Conservation (phyloP, 2,888 invertebrate genomes). For the Gerosis bhagava region DNA sequence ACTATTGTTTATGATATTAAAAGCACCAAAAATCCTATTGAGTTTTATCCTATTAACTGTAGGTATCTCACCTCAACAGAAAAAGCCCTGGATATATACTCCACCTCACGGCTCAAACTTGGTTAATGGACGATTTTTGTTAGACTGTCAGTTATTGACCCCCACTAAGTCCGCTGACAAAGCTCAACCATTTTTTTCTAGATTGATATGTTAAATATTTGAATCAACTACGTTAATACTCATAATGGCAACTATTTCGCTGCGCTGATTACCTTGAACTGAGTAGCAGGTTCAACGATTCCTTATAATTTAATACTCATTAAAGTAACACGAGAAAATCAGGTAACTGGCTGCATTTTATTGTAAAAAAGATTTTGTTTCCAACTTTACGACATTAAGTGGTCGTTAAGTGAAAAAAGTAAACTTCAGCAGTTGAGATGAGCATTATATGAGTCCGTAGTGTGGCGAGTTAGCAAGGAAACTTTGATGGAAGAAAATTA, state of each 20-base stretch:
- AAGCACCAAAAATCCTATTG: no score
- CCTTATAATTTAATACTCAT: conserved; percentile 20
- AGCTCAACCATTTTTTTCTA: no score
- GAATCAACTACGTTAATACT: no score
- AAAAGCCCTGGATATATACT: no score
- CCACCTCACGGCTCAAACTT: no score
- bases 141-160: no score
- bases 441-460: conserved; percentile 12
- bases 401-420: conserved; percentile 17
- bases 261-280: conserved; percentile 7
- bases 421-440: conserved; percentile 10
- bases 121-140: no score
- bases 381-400: conserved; percentile 21
- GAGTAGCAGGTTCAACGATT: conserved; percentile 14
- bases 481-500: conserved; percentile 9
- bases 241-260: not conserved
- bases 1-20: no score
- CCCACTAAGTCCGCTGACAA: no score
- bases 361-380: conserved; percentile 18
- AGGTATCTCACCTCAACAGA: no score
- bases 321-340: conserved; percentile 18
- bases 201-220: no score
- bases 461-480: conserved; percentile 12
- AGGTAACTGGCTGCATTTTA: conserved; percentile 16
- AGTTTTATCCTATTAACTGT: no score